Conservation (phyloP, 2,113 vertebrate species). For the Mobula birostris region DNA sequence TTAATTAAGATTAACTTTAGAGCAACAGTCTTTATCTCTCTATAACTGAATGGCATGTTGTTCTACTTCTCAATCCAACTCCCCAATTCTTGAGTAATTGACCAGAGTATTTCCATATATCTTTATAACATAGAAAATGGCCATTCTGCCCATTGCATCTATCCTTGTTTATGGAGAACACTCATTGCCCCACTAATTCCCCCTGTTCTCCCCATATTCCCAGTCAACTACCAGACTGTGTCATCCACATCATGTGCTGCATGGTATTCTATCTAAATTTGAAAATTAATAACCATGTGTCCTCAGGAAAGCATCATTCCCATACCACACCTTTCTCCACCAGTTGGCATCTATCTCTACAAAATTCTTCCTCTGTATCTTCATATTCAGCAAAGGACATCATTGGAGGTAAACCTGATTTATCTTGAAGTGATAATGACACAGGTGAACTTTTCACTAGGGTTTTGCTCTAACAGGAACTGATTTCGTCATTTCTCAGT, state of each 20-base stretch:
- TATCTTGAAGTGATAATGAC: too few relatives aligned
- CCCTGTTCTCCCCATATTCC: too few relatives aligned
- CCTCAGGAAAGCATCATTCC: not conserved
- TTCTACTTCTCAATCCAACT: not conserved
- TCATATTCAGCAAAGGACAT: not conserved
- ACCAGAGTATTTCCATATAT: too few relatives aligned
- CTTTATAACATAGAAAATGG: too few relatives aligned
- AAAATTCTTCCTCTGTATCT: not conserved
- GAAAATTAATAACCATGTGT: not conserved
- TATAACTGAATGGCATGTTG: slow-evolving; percentile 1
- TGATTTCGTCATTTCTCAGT: not conserved
- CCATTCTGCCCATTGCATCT: too few relatives aligned
- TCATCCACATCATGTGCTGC: not conserved
- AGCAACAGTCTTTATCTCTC: not conserved
- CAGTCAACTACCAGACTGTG: too few relatives aligned
- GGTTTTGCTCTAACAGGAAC: not conserved
- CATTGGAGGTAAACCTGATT: not conserved
- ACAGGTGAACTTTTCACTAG: not conserved
- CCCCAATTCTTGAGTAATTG: too few relatives aligned
- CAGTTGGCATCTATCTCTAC: not conserved
- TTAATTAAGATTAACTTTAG: slow-evolving; percentile 18
- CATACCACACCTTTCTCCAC: too few relatives aligned
- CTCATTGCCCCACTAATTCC: too few relatives aligned
- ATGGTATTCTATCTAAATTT: not conserved
- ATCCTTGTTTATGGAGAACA: too few relatives aligned